Evolutionary conservation across 2,797 vertebrate genomes (phyloP).

Genomic region (Tarsius wallacei): DNA sequence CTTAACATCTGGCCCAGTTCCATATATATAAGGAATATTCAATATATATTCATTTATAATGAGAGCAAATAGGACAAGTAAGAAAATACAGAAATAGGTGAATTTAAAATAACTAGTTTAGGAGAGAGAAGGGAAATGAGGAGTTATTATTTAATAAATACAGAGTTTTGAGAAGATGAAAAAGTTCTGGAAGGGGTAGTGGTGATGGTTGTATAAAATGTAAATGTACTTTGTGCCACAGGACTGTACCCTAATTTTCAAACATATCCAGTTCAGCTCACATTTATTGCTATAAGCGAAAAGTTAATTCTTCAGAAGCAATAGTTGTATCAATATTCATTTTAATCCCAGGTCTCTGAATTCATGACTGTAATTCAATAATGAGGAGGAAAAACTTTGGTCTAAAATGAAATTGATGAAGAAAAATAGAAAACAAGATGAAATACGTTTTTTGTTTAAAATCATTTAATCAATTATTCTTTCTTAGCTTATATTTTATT

Average conservation of each 20-base stretch:
- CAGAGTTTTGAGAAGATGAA: neutral
- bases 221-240: neutral
- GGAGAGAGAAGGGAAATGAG: neutral
- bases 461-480: conserved; percentile 22
- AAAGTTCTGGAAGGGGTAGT: neutral
- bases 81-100: conserved; percentile 32
- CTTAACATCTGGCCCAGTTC: conserved; percentile 26
- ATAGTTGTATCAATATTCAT: neutral
- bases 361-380: conserved; percentile 43
- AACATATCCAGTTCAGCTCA: neutral
- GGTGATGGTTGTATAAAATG: neutral
- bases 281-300: conserved; percentile 28
- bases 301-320: conserved; percentile 37
- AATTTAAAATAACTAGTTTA: conserved; percentile 55
- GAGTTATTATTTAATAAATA: neutral
- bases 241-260: neutral
- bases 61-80: conserved; percentile 32
- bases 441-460: conserved; percentile 48
- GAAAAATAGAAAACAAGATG: neutral
- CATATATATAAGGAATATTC: neutral
- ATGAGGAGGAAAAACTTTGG: neutral
- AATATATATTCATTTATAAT: conserved; percentile 17
- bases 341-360: conserved; percentile 54
- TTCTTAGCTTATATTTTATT: conserved; percentile 8
- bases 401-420: neutral